Percentiles rank a stretch among this genome's conserved stretches.
These are phyloP conservation scores for Burhinus oedicnemus DNA, from an alignment of 2,113 vertebrate species.

Conservation along the genomic window DNA sequence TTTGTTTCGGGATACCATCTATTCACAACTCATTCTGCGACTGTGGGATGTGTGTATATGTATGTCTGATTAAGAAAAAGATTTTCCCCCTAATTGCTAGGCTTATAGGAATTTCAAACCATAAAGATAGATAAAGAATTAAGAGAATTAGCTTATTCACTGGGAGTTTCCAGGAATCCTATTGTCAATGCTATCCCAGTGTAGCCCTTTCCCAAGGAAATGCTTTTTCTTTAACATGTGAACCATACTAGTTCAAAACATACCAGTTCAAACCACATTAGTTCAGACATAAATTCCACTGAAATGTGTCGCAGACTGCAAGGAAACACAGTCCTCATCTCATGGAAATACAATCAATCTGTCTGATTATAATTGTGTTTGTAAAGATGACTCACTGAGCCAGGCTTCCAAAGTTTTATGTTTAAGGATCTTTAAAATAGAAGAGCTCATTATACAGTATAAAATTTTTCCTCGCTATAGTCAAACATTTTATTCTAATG, in stretches of 20 bases:
- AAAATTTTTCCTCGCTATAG: not conserved
- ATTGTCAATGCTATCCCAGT: not conserved
- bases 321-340: not conserved
- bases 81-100: not conserved
- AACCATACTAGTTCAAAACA: not conserved
- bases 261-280: not conserved
- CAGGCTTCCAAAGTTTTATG: not conserved
- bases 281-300: not conserved
- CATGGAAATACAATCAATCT: not conserved
- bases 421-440: not conserved
- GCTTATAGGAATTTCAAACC: not conserved
- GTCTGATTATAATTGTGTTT: not conserved
- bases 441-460: not conserved
- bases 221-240: not conserved
- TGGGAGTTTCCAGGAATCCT: not conserved
- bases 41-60: not conserved
- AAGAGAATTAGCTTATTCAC: not conserved
- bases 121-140: not conserved
- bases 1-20: not conserved
- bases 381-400: not conserved
- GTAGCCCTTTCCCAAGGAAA: not conserved
- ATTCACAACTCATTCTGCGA: not conserved
- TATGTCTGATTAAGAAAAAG: not conserved
- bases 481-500: not conserved
- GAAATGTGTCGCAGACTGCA: not conserved